Percentiles rank a stretch among this genome's conserved stretches.
These are phyloP conservation scores for Ondatra zibethicus DNA, from an alignment of 2,113 vertebrate species.

Conservation along the genomic window DNA sequence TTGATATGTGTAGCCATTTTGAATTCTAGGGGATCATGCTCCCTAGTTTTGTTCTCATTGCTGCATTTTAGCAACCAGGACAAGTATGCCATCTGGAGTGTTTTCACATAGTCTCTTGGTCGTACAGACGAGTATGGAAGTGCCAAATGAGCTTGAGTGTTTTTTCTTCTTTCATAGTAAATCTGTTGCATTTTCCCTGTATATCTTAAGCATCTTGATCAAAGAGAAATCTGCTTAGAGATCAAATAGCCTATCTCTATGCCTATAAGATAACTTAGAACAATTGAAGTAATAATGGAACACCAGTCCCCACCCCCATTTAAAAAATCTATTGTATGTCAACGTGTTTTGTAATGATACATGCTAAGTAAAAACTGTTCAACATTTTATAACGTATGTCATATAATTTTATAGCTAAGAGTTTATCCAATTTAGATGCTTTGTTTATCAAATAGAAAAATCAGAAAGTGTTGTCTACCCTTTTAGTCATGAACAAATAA, in stretches of 20 bases:
- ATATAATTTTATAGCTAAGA: background rate
- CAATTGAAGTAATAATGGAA: background rate
- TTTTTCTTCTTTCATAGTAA: background rate
- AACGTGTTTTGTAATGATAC: background rate
- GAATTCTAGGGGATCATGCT: background rate
- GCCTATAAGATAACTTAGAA: background rate
- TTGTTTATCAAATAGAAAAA: constrained; percentile 21
- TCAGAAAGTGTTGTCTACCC: background rate
- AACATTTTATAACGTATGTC: background rate
- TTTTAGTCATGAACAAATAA: constrained; percentile 45
- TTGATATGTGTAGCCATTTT: background rate
- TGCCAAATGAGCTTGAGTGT: background rate
- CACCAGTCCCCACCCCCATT: background rate
- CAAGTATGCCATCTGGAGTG: background rate
- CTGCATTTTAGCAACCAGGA: background rate
- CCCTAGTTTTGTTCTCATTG: background rate
- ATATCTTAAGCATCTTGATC: background rate
- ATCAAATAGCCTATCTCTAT: background rate
- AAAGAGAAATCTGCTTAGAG: background rate
- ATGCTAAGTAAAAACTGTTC: background rate
- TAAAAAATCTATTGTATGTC: background rate
- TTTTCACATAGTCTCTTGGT: background rate
- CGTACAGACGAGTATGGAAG: background rate
- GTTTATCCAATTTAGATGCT: constrained; percentile 25
- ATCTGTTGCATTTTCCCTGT: background rate